Evolutionary conservation across 2,888 invertebrate species (phyloP).

Genomic region (Cryptocheilus praepositus): DNA sequence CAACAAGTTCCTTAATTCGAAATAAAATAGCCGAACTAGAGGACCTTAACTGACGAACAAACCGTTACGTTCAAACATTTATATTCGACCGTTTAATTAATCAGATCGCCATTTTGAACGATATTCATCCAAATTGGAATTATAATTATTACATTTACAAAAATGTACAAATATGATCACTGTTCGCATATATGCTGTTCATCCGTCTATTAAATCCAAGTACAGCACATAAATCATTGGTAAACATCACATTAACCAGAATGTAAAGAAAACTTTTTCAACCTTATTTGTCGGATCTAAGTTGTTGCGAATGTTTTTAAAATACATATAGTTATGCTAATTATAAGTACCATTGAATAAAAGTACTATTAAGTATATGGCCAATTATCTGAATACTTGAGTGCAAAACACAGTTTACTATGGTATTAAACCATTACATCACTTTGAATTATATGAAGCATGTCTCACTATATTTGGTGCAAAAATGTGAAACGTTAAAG

Average conservation of each 20-base stretch:
- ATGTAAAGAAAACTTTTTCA: conserved; percentile 34
- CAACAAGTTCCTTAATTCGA: too few relatives aligned
- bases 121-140: too few relatives aligned
- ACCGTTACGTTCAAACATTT: too few relatives aligned
- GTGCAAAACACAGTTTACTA: conserved; percentile 1
- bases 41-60: too few relatives aligned
- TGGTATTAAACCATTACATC: background rate
- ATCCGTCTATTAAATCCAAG: conserved; percentile 33
- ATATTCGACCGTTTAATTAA: too few relatives aligned
- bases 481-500: background rate
- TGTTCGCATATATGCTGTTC: background rate
- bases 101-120: too few relatives aligned
- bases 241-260: conserved; percentile 28
- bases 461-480: background rate
- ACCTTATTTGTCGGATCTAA: conserved; percentile 32
- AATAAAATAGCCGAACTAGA: too few relatives aligned
- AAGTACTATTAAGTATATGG: background rate
- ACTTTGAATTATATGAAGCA: background rate
- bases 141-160: background rate
- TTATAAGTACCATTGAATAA: conserved; percentile 21
- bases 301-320: conserved; percentile 22
- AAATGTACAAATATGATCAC: conserved; percentile 11
- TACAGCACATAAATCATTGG: conserved; percentile 42
- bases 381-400: conserved; percentile 16
- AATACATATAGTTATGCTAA: conserved; percentile 17